Evolutionary conservation across 1,140 invertebrate genomes (phyloP).

Genomic region (Drosophila ogumai): DNA sequence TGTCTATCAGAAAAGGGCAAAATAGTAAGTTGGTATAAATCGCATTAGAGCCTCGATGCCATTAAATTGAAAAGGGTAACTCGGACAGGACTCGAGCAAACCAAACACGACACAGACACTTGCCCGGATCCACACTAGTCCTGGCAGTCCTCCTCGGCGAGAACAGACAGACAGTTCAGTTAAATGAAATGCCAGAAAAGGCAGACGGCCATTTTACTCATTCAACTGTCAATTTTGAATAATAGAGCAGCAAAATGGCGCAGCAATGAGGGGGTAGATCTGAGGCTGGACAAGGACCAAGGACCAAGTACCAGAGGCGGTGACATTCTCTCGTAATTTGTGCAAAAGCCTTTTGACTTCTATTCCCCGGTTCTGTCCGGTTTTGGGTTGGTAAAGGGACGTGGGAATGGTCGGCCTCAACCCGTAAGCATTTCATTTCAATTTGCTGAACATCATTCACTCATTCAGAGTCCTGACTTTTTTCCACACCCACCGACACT

Average conservation of each 20-base stretch:
- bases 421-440: conserved; percentile 71
- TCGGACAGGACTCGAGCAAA: conserved; percentile 7
- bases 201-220: conserved; percentile 71
- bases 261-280: conserved; percentile 56
- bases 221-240: conserved; percentile 83
- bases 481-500: not conserved
- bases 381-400: conserved; percentile 4
- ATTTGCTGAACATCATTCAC: conserved; percentile 63
- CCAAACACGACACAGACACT: conserved; percentile 15
- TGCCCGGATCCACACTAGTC: conserved; percentile 4
- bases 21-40: conserved; percentile 42
- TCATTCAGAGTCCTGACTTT: conserved; percentile 41
- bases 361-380: not conserved
- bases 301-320: conserved; percentile 27
- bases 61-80: conserved; percentile 70
- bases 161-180: conserved; percentile 37
- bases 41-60: conserved; percentile 48
- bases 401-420: conserved; percentile 23
- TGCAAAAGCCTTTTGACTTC: conserved; percentile 69
- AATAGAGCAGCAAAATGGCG: conserved; percentile 78
- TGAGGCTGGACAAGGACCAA: conserved; percentile 12
- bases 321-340: conserved; percentile 81
- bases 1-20: conserved; percentile 45
- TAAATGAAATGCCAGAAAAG: conserved; percentile 61
- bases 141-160: not conserved